Percentiles rank a stretch among this genome's conserved stretches.
These are phyloP conservation scores for Parthenolecanium corni DNA, from an alignment of 2,888 invertebrate genomes.

Conservation along the genomic window DNA sequence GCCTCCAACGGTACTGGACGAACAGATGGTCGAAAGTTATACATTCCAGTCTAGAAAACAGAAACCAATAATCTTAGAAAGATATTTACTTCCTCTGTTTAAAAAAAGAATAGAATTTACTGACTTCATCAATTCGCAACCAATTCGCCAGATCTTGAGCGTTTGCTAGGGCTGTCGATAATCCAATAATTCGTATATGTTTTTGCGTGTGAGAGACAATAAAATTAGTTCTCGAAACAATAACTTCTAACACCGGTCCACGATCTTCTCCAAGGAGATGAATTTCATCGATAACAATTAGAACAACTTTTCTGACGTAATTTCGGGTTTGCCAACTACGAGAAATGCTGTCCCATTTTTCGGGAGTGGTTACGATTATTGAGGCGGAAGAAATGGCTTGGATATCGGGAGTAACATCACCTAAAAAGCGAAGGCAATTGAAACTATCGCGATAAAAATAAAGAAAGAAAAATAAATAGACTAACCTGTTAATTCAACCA, in stretches of 20 bases:
- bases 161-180: conserved; percentile 96
- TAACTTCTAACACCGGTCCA: conserved; percentile 88
- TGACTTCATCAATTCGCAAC: conserved; percentile 65
- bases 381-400: conserved; percentile 70
- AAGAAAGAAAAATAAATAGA: not conserved
- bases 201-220: conserved; percentile 80
- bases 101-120: not conserved
- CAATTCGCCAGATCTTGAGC: conserved; percentile 93
- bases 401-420: conserved; percentile 69
- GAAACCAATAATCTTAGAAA: not conserved
- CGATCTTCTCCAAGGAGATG: conserved; percentile 87
- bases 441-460: not conserved
- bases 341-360: conserved; percentile 99
- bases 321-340: conserved; percentile 94
- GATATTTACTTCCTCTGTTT: not conserved
- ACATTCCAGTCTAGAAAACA: conserved; percentile 61
- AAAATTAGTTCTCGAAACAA: conserved; percentile 93
- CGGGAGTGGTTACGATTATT: conserved; percentile 96
- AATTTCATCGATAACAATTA: conserved; percentile 96
- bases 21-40: conserved; percentile 95
- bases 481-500: conserved; percentile 92
- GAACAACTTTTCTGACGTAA: conserved; percentile 80
- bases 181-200: conserved; percentile 76
- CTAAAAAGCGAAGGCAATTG: conserved; percentile 23
- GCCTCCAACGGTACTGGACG: conserved; percentile 92